Evolutionary conservation across 2,888 invertebrate species (phyloP), one percentile per base, ranked within the genome.

Genomic region (Cosmia pyralina): DNA sequence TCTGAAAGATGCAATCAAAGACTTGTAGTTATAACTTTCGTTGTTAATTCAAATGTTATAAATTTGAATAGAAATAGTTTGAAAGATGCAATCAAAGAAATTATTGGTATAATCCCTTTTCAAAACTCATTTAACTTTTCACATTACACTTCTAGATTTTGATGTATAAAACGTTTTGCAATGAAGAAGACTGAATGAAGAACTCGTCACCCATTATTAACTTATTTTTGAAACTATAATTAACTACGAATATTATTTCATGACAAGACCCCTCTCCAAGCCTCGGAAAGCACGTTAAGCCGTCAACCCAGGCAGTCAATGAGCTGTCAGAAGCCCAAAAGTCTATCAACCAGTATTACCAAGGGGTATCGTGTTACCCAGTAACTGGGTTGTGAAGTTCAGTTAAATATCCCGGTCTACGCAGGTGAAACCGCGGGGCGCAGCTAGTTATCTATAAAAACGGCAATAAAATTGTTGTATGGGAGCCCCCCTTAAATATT

Each of bases 71-170:
- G 4, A 44, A 79, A 60, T 60, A 55, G 15, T 34, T 79, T 53
- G 1, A 71, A 70, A 69, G 34, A 19, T 78, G 69, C 55, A 77
- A 55, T 48, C 77, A 60, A 50, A 78, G 38, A 57, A 50, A 15
- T 60, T 60, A 38, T 41, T 22, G n/a, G n/a, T 64, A 41, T 34
- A 73, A 41, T 34, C 19, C 10, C 22, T 76, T 79, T 64, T 53
- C 19, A 53, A 52, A 79, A 80, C 52, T 73, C 46, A 76, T 73
- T 73, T 41, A 76, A 76, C 73, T 76, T 79, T 76, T 79, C 13
- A 64, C n/a, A 53, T 72, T n/a, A 52, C 38, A 46, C 2, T 44
- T 59, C 4, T 57, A 52, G 28, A 52, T 15, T 17, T 63, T 46
- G 22, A 52, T n/a, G 15, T 41, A 41, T 15, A 6, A 60, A 69